Base-by-base conservation (phyloP, 1,140 invertebrate genomes). In the Ditylenchus dipsaci region DNA sequence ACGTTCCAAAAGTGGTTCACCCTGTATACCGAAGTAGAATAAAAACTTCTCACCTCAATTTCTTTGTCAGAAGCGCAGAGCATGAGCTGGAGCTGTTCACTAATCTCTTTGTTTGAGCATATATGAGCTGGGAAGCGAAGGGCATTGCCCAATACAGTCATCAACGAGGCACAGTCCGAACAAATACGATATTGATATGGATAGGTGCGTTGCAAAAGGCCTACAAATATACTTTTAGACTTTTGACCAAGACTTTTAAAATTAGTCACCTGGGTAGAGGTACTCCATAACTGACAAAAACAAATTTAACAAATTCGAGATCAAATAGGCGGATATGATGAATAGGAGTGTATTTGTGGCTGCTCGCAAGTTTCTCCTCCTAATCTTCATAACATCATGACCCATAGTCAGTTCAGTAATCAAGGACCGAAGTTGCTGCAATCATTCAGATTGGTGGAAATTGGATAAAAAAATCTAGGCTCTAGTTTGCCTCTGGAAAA, bases 101-200 rank as follows among this genome's bases (percentile, higher is more conserved):
- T 75, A 38, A 81, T 76, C 53, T 81, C 79, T 9, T 65, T 71
- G 57, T 82, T 80, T 42, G 71, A 72, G 49, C 73, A 66, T 30
- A 81, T 64, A 66, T 81, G 80, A 21, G 78, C 78, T 8, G 79
- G 79, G 56, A 67, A 78, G 26, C 79, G 70, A 13, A 81, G 74
- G n/a, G 79, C 79, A 60, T 81, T 81, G 13, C 79, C 79, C 13
- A 81, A 45, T 11, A 82, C 79, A 17, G 79, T 80, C 1, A 81
- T 63, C 29, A 81, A 27, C 21, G 69, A 69, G 13, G 79, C 72
- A 45, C 67, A 49, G 42, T 81, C 79, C 7, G 78, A 70, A 1
- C 66, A 61, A 5, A 81, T 42, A 21, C 79, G 72, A 59, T 80
- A 78, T 0, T 67, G 33, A 43, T 71, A 59, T 23, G 77, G 79